A percentile compares a stretch with the other conserved stretches of the same genome.
Conservation (phyloP, 2,797 vertebrate genomes). For the Champsocephalus esox region DNA sequence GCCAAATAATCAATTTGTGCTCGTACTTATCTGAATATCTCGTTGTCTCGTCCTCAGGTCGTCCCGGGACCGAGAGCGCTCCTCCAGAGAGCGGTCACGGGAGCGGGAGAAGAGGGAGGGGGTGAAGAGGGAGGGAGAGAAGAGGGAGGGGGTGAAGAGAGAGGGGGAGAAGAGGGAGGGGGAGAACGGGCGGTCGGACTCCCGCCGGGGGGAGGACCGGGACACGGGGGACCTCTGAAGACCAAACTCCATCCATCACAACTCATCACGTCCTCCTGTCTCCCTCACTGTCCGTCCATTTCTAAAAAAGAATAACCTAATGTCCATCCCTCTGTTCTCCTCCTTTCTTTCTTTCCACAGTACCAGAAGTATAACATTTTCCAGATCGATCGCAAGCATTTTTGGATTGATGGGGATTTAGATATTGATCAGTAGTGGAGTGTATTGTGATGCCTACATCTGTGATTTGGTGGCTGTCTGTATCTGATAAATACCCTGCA, state of each 20-base stretch:
- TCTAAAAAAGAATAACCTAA: constrained; percentile 38
- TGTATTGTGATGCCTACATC: constrained; percentile 54
- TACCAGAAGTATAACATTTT: constrained; percentile 42
- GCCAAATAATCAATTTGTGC: too few relatives aligned
- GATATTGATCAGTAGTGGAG: constrained; percentile 61
- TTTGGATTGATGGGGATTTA: constrained; percentile 32
- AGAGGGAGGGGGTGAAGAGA: constrained; percentile 85
- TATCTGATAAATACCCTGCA: constrained; percentile 44
- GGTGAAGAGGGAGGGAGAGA: constrained; percentile 88
- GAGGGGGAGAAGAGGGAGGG: constrained; percentile 88
- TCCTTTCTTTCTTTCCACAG: constrained; percentile 51
- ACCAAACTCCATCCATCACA: constrained; percentile 53
- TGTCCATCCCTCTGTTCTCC: constrained; percentile 47
- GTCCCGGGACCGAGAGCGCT: constrained; percentile 91
- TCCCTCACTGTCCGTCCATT: constrained; percentile 43
- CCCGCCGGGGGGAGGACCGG: constrained; percentile 90
- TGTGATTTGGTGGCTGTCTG: constrained; percentile 61
- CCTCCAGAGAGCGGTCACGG: constrained; percentile 86
- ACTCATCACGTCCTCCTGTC: constrained; percentile 55
- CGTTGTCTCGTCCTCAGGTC: constrained; percentile 68
- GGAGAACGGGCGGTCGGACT: constrained; percentile 90
- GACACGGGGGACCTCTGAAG: constrained; percentile 93
- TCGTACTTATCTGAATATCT: neutral
- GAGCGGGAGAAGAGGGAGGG: constrained; percentile 88
- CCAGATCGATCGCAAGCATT: constrained; percentile 33